Evolutionary conservation across 2,113 vertebrate genomes (phyloP).

Genomic region (Xenotilapia caudafasciata): DNA sequence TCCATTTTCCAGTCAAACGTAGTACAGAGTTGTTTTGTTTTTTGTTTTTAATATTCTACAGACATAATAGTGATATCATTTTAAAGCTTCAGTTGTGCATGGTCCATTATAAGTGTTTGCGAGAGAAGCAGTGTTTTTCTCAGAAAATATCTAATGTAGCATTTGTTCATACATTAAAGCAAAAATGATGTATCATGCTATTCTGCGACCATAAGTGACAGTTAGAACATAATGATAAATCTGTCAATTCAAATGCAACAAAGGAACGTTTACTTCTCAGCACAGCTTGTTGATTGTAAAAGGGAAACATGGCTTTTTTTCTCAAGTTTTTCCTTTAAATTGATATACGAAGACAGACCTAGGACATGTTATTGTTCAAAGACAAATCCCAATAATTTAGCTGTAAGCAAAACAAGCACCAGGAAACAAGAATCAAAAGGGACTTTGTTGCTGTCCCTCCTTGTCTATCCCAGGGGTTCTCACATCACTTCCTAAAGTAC

Average conservation of each 20-base stretch:
- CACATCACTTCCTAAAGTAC: slow-evolving; percentile 33
- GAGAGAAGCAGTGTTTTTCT: not conserved
- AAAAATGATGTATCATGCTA: not conserved
- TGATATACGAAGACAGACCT: not conserved
- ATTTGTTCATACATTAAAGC: not conserved
- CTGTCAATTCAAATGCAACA: not conserved
- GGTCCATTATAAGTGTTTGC: not conserved
- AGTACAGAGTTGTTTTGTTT: not conserved
- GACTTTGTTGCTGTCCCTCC: slow-evolving; percentile 8
- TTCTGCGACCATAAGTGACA: not conserved
- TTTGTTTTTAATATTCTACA: not conserved
- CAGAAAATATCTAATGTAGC: not conserved
- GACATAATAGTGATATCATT: not conserved
- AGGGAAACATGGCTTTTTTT: not conserved
- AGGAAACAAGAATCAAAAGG: slow-evolving; percentile 32
- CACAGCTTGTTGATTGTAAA: not conserved
- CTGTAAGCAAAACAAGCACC: not conserved
- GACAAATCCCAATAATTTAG: slow-evolving; percentile 20
- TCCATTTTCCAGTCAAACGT: not conserved
- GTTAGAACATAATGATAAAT: not conserved
- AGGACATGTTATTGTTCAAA: slow-evolving; percentile 1
- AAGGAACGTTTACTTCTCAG: not conserved
- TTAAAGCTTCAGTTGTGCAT: not conserved
- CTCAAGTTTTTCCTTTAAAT: not conserved
- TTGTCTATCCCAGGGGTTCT: not conserved